These are phyloP conservation scores for Gymnoscopelus microlampas DNA, from an alignment of 2,797 vertebrate species.

Conservation along the genomic window DNA sequence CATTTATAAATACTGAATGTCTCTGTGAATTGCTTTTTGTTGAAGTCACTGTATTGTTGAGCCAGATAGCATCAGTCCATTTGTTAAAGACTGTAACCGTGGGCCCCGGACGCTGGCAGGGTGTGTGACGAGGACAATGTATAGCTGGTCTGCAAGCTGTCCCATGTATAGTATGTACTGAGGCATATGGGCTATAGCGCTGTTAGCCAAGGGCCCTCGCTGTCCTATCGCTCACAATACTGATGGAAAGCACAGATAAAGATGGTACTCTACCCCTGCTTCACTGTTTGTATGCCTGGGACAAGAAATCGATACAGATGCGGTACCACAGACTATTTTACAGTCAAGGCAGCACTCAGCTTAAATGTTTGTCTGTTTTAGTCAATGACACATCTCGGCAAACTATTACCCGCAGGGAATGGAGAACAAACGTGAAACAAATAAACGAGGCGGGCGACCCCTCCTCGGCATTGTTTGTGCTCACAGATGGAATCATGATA, in stretches of 20 bases:
- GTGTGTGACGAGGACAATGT: conserved; percentile 66
- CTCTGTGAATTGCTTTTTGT: conserved; percentile 79
- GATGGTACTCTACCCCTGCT: conserved; percentile 71
- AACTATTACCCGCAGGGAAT: conserved; percentile 78
- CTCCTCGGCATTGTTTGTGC: conserved; percentile 73
- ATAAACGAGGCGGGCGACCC: conserved; percentile 72
- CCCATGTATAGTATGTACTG: conserved; percentile 49
- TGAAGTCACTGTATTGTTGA: conserved; percentile 70
- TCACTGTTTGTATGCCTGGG: conserved; percentile 77
- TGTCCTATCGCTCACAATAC: conserved; percentile 72
- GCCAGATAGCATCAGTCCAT: conserved; percentile 81
- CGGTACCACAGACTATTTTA: conserved; percentile 81
- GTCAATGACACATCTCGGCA: conserved; percentile 83
- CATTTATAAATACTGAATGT: conserved; percentile 84
- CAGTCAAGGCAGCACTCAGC: conserved; percentile 77
- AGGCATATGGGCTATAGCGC: conserved; percentile 52
- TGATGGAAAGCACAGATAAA: conserved; percentile 80
- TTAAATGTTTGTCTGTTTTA: conserved; percentile 87
- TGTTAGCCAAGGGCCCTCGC: conserved; percentile 59
- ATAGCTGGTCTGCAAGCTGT: conserved; percentile 56
- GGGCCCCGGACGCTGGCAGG: conserved; percentile 51
- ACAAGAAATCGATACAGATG: conserved; percentile 82
- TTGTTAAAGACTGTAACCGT: conserved; percentile 76
- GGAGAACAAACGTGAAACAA: conserved; percentile 80
- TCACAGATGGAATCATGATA: conserved; percentile 78